Evolutionary conservation across 1,140 invertebrate genomes (phyloP).

Genomic region (Theocolax elegans): DNA sequence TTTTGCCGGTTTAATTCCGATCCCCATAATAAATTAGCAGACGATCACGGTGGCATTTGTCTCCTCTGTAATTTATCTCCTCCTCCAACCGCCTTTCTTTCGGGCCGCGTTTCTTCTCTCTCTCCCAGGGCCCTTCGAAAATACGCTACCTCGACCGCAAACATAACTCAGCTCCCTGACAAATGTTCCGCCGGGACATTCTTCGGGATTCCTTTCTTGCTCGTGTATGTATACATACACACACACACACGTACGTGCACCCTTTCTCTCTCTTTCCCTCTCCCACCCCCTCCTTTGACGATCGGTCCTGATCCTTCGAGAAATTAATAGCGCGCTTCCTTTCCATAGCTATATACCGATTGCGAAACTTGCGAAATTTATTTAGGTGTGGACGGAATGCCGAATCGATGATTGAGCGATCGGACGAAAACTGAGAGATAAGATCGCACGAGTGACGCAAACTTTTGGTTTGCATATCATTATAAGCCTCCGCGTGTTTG

Average conservation of each 20-base stretch:
- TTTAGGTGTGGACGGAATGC: no score
- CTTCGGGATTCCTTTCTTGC: constrained; percentile 34
- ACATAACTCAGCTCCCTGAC: constrained; percentile 43
- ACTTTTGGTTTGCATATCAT: no score
- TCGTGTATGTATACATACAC: background rate
- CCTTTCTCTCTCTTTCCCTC: background rate
- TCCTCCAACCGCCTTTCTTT: constrained; percentile 36
- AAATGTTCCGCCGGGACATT: constrained; percentile 43
- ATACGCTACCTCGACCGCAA: constrained; percentile 25
- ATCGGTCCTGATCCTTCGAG: no score
- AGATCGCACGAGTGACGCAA: no score
- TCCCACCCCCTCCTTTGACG: no score
- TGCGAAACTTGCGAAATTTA: no score
- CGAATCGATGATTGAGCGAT: no score
- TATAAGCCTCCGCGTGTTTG: no score
- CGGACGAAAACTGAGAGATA: no score
- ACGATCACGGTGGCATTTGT: constrained; percentile 65
- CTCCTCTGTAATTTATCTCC: constrained; percentile 49
- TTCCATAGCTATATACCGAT: no score
- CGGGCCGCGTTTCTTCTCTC: constrained; percentile 7
- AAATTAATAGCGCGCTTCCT: constrained; percentile 24
- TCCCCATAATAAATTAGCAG: constrained; percentile 59
- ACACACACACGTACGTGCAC: background rate
- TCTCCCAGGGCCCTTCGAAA: constrained; percentile 67
- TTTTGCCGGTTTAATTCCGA: constrained; percentile 63